Evolutionary conservation across 2,888 invertebrate genomes (phyloP).

Genomic region (Melanostoma scalare): DNA sequence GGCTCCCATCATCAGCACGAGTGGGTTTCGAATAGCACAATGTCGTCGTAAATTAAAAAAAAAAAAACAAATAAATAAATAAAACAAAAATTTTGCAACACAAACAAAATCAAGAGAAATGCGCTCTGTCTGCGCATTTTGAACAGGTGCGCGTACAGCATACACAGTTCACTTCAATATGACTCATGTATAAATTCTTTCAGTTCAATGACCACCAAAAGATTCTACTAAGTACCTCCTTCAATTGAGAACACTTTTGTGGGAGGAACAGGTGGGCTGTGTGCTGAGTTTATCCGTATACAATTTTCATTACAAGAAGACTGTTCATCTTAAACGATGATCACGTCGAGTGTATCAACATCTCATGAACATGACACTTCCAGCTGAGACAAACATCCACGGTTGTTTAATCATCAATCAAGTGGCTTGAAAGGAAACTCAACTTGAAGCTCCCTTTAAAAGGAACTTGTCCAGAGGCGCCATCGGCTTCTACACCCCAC

Average conservation of each 20-base stretch:
- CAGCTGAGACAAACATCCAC: conserved; percentile 47
- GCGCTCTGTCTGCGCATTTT: conserved; percentile 43
- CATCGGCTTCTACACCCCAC: conserved; percentile 53
- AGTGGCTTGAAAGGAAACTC: conserved; percentile 37
- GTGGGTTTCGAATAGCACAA: conserved; percentile 67
- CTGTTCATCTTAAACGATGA: conserved; percentile 36
- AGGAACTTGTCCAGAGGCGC: conserved; percentile 70
- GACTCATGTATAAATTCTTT: conserved; percentile 30
- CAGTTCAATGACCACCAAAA: conserved; percentile 56
- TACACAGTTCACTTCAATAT: conserved; percentile 8
- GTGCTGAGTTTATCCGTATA: background rate
- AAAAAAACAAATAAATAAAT: conserved; percentile 8
- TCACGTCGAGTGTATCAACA: conserved; percentile 41
- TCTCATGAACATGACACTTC: conserved; percentile 48
- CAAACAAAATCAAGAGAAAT: conserved; percentile 32
- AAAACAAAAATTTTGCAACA: conserved; percentile 18
- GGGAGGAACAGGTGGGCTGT: conserved; percentile 59
- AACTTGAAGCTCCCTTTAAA: conserved; percentile 52
- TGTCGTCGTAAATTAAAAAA: conserved; percentile 50
- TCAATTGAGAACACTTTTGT: conserved; percentile 42
- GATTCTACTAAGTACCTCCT: conserved; percentile 25
- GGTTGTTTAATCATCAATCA: conserved; percentile 58
- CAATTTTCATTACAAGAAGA: conserved; percentile 14
- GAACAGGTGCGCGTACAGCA: conserved; percentile 43
- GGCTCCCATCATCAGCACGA: conserved; percentile 57